phyloP scores from a whole-genome alignment of 2,888 invertebrate genomes.

The Anthrax anthrax region DNA sequence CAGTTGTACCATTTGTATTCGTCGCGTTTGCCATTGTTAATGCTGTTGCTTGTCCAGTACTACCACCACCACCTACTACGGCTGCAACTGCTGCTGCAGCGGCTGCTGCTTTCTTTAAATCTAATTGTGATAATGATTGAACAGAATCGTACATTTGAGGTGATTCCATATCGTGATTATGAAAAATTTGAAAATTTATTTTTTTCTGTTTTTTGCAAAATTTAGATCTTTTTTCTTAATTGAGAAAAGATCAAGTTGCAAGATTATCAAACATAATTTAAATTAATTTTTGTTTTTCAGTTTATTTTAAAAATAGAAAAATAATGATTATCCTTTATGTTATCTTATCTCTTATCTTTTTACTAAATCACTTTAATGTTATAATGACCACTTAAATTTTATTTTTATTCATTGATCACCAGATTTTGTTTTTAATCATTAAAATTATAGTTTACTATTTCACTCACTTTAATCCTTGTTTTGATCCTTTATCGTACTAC shows the following conservation, averaged over 20 bases:
- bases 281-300: too few relatives aligned
- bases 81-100: conserved; percentile 23
- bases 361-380: too few relatives aligned
- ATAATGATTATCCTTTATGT: too few relatives aligned
- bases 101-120: conserved; percentile 26
- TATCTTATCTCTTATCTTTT: too few relatives aligned
- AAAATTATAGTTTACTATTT: too few relatives aligned
- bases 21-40: conserved; percentile 24
- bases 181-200: neutral
- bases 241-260: neutral
- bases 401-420: neutral
- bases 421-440: too few relatives aligned
- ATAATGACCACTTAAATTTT: too few relatives aligned
- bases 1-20: conserved; percentile 13
- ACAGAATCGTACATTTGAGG: conserved; percentile 37
- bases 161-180: conserved; percentile 32
- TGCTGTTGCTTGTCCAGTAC: conserved; percentile 20
- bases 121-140: conserved; percentile 34
- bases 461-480: too few relatives aligned
- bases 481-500: too few relatives aligned
- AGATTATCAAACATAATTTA: neutral
- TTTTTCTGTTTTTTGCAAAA: conserved; percentile 7
- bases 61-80: conserved; percentile 20
- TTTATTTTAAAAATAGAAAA: too few relatives aligned
- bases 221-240: neutral